Evolutionary conservation across 2,797 vertebrate species (phyloP), one percentile per base, ranked within the genome.

Genomic region (Lepilemur ruficaudatus): DNA sequence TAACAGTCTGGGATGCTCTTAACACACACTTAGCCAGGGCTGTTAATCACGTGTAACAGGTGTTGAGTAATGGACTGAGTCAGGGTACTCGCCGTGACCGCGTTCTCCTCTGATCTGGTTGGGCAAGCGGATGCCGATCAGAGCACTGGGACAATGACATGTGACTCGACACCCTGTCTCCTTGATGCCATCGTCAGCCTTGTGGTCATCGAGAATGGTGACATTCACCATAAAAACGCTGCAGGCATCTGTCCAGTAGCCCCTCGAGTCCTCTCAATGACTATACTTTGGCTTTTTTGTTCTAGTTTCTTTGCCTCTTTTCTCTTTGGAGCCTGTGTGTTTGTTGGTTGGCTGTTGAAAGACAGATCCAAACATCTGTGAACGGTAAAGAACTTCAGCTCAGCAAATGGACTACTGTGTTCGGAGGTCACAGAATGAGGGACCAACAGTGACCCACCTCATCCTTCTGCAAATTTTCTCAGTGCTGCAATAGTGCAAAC

Each of bases 41-140:
- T 98, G 94, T 99, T 98, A 98, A 98, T 99, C 98, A 98, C 63
- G 65, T 97, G 98, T 98, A 99, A 97, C 98, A 99, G 98, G 98
- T 99, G 98, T 97, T 98, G 98, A 98, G 97, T 98, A 99, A 99
- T 99, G 98, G 98, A 98, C 97, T 79, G 80, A 98, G 98, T 98
- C 98, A 97, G 96, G 98, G 98, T 98, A 97, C 98, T 98, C 98
- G 98, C 98, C 98, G 97, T 98, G 98, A 98, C 98, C 93, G 1
- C 59, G 95, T 96, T 97, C 97, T 90, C 50, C 90, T 98, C 81
- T 97, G 96, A 97, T 98, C 97, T 98, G 95, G 96, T 98, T 98
- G 98, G 96, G 96, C 93, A 98, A 89, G 79, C 93, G 76, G 70
- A 75, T 96, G 97, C 98, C 90, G 82, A 82, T 93, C 96, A 87